Conservation (phyloP, 2,888 invertebrate genomes). For the Nemurella pictetii region DNA sequence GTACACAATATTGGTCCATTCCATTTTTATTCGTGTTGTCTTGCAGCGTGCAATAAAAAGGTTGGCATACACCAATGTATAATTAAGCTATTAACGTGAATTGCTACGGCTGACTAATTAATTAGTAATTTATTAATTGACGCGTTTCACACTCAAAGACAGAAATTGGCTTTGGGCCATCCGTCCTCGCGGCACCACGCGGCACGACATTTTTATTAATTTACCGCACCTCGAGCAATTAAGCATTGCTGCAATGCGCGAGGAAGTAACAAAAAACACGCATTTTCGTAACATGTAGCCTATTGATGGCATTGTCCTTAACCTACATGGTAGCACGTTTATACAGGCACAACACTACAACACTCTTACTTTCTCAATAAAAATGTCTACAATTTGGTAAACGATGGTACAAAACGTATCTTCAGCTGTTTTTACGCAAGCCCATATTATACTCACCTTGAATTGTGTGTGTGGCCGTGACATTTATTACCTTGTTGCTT, state of each 20-base stretch:
- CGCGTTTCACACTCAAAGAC: background rate
- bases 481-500: slow-evolving; percentile 6
- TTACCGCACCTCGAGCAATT: background rate
- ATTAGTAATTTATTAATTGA: background rate
- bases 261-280: background rate
- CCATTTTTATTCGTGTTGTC: background rate
- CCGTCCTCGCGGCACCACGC: too few relatives aligned
- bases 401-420: background rate
- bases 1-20: background rate
- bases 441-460: background rate
- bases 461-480: background rate
- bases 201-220: background rate
- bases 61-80: background rate
- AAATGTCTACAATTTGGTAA: background rate
- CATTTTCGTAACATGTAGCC: background rate
- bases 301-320: slow-evolving; percentile 16
- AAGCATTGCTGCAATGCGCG: background rate
- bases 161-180: background rate
- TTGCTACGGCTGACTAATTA: background rate
- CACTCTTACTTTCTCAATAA: slow-evolving; percentile 5
- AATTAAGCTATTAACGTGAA: background rate
- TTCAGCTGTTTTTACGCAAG: background rate
- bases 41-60: too few relatives aligned
- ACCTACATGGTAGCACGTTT: background rate
- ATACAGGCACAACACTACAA: too few relatives aligned